phyloP scores from a whole-genome alignment of 23 tunicate species.

The Phallusia fumigata region DNA sequence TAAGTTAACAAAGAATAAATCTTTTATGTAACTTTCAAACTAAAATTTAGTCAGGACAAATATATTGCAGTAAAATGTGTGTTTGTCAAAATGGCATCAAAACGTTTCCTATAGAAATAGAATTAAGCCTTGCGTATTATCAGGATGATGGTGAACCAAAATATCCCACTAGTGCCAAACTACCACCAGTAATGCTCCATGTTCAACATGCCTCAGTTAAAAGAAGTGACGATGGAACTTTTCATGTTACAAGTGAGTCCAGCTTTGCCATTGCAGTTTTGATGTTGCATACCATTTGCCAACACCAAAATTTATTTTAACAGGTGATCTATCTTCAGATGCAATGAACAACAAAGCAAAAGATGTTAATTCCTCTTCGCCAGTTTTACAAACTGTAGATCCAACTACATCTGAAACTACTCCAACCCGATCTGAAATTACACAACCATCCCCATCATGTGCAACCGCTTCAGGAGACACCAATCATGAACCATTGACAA shows the following conservation, averaged over 20 bases:
- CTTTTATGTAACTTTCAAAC: no score
- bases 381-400: no score
- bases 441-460: not conserved
- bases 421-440: not conserved
- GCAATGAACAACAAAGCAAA: no score
- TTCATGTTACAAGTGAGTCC: constrained; percentile 67
- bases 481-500: not conserved
- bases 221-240: constrained; percentile 58
- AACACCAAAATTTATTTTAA: no score
- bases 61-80: no score
- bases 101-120: not conserved
- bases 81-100: not conserved
- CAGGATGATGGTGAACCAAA: constrained; percentile 53
- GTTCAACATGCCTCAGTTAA: constrained; percentile 53
- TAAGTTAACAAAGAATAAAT: not conserved
- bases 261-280: no score
- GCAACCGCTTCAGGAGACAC: not conserved
- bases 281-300: no score
- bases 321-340: no score
- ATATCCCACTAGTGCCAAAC: constrained; percentile 41
- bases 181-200: constrained; percentile 45
- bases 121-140: not conserved
- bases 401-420: no score
- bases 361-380: no score
- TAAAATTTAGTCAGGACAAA: no score